Conservation (phyloP, 2,113 vertebrate genomes). For the Phalacrocorax pelagicus region DNA sequence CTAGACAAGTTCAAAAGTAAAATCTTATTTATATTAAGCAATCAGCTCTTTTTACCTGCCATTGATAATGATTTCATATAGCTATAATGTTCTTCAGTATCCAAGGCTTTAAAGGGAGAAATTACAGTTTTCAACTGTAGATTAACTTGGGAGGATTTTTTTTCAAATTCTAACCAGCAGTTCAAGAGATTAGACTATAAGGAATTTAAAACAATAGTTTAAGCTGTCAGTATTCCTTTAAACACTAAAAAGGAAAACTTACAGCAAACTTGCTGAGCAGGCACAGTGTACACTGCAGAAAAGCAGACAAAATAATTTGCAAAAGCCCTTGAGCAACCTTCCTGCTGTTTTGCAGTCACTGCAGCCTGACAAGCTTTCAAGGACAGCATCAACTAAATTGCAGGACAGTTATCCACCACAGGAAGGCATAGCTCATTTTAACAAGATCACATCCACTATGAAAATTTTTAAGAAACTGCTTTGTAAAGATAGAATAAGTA, state of each 20-base stretch:
- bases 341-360: constrained; percentile 4
- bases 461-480: not conserved
- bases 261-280: not conserved
- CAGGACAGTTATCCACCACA: not conserved
- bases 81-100: not conserved
- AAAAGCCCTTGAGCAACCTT: constrained; percentile 27
- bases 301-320: not conserved
- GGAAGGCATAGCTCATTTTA: not conserved
- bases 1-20: not conserved
- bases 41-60: not conserved
- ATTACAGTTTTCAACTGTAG: not conserved
- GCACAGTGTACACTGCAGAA: not conserved
- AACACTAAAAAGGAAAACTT: not conserved
- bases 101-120: not conserved
- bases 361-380: constrained; percentile 28
- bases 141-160: not conserved
- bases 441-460: not conserved
- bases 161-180: not conserved
- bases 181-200: not conserved
- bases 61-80: not conserved
- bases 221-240: not conserved
- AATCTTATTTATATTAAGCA: not conserved
- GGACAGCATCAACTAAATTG: not conserved
- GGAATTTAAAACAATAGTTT: not conserved
- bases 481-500: not conserved